Conservation (phyloP, 2,113 vertebrate species). For the Oryzias woworae region DNA sequence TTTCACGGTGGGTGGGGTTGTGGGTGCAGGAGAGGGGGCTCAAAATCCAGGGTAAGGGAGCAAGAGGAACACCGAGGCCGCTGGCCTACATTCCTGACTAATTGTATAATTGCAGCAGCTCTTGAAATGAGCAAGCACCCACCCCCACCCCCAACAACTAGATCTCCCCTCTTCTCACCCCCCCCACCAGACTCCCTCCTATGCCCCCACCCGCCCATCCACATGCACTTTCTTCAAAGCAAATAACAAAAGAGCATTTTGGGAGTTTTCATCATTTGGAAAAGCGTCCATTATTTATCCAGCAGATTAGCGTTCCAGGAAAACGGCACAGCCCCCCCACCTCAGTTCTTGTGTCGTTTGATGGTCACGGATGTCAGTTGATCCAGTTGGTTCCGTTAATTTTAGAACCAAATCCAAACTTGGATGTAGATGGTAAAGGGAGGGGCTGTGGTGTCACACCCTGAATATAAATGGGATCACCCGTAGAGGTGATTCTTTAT, state of each 20-base stretch:
- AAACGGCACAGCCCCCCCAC: constrained; percentile 6
- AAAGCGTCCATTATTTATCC: constrained; percentile 78
- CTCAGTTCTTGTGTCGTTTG: too few species aligned
- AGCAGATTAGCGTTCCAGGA: constrained; percentile 51
- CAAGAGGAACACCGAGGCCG: constrained; percentile 70
- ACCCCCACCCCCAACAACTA: constrained; percentile 35
- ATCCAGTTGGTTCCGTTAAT: too few species aligned
- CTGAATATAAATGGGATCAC: too few species aligned
- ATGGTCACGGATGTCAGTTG: too few species aligned
- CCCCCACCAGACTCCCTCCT: constrained; percentile 28
- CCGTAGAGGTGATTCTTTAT: too few species aligned
- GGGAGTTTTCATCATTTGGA: constrained; percentile 82
- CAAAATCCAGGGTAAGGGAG: constrained; percentile 68
- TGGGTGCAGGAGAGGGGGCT: constrained; percentile 40
- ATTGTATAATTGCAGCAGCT: constrained; percentile 85
- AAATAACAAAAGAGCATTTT: constrained; percentile 84
- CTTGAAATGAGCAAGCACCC: constrained; percentile 79
- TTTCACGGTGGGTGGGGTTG: too few species aligned
- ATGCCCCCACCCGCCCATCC: constrained; percentile 14
- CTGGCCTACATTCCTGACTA: constrained; percentile 85
- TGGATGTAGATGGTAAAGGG: too few species aligned
- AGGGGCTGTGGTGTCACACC: too few species aligned
- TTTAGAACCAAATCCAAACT: too few species aligned
- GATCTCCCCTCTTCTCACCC: constrained; percentile 48
- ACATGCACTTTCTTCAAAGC: constrained; percentile 73